Conservation (phyloP, 2,888 invertebrate genomes). For the Ormyrus pomaceus region DNA sequence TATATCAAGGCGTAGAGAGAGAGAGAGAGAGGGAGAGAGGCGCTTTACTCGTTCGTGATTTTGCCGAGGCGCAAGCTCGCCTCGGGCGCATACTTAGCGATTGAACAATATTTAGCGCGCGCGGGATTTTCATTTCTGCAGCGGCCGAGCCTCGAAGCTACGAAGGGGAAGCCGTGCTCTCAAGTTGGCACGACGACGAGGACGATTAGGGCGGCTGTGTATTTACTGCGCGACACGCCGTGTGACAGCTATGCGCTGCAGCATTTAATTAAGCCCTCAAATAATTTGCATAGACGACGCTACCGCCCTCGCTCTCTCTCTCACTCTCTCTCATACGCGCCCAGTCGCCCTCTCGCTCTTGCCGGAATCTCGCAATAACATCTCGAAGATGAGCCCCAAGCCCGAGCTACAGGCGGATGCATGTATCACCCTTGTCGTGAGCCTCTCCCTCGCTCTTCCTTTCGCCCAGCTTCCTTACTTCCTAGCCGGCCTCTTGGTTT, state of each 20-base stretch:
- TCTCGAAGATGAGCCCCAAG: constrained; percentile 69
- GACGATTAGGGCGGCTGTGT: constrained; percentile 60
- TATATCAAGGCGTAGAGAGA: neutral
- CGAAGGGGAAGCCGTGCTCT: neutral
- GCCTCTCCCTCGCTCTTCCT: neutral
- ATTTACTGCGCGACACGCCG: constrained; percentile 61
- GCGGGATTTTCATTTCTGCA: constrained; percentile 36
- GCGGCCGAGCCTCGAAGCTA: neutral
- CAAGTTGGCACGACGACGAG: constrained; percentile 36
- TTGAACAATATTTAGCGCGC: constrained; percentile 33
- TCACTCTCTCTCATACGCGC: too few species aligned
- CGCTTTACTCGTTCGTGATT: constrained; percentile 1
- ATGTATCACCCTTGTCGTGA: constrained; percentile 22
- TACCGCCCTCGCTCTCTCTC: constrained; percentile 29
- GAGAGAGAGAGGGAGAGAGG: neutral
- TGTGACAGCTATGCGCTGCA: constrained; percentile 49
- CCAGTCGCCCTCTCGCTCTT: too few species aligned
- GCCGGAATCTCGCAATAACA: constrained; percentile 65
- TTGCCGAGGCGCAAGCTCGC: neutral
- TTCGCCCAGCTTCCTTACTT: neutral
- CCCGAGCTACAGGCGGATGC: constrained; percentile 2
- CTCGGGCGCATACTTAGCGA: constrained; percentile 23
- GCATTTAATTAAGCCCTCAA: constrained; percentile 71
- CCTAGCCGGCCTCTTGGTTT: neutral
- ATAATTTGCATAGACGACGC: constrained; percentile 69